Evolutionary conservation across 2,888 invertebrate species (phyloP).

Genomic region (Drosophila recens): DNA sequence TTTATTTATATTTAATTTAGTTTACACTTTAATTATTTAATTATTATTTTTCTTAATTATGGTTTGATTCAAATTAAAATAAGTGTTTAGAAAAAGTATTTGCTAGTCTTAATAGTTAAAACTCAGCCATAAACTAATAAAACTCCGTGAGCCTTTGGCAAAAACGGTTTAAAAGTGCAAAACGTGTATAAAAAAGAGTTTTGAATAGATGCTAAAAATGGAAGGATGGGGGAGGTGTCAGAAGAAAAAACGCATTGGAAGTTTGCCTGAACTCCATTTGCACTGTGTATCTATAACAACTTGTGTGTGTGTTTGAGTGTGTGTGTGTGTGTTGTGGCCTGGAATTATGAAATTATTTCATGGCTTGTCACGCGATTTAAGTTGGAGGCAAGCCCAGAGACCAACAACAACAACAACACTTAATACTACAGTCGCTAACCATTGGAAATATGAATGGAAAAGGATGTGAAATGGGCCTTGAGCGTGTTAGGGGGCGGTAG

Average conservation of each 20-base stretch:
- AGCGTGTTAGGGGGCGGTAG: not conserved
- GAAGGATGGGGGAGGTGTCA: not conserved
- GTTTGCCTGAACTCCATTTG: constrained; percentile 38
- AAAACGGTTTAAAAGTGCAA: not conserved
- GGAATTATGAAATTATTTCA: constrained; percentile 70
- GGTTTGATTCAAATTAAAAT: too few species aligned
- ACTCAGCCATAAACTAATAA: too few species aligned
- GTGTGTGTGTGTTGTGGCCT: constrained; percentile 44
- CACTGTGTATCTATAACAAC: constrained; percentile 37
- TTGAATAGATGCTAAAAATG: not conserved
- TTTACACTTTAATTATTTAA: too few species aligned
- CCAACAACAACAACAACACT: constrained; percentile 14
- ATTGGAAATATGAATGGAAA: constrained; percentile 26
- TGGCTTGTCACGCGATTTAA: constrained; percentile 70
- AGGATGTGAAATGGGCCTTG: not conserved
- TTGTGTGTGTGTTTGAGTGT: constrained; percentile 21
- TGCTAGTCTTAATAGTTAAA: too few species aligned
- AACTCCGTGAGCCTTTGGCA: not conserved
- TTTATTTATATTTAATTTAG: too few species aligned
- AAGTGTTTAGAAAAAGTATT: too few species aligned
- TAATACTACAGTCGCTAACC: constrained; percentile 2
- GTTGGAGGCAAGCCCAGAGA: constrained; percentile 37
- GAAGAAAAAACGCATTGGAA: constrained; percentile 24
- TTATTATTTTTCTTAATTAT: too few species aligned
- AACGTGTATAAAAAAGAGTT: constrained; percentile 18